Conservation (phyloP, 2,888 invertebrate genomes). For the Calameuta idolon region DNA sequence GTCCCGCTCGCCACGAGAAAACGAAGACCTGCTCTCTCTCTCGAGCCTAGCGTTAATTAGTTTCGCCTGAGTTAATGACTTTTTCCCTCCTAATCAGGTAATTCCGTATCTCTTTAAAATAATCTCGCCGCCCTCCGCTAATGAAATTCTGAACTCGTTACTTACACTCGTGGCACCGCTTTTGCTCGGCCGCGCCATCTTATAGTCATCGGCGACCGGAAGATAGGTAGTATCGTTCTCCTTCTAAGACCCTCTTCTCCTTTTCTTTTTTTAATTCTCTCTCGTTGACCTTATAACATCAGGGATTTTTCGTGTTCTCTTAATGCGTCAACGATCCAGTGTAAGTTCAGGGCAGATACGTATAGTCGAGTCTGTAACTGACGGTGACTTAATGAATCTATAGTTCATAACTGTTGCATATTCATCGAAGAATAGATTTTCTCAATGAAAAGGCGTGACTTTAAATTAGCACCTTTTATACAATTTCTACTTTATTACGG, state of each 20-base stretch:
- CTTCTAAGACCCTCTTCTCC: background rate
- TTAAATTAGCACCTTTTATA: background rate
- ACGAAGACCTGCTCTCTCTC: constrained; percentile 8
- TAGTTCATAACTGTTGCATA: background rate
- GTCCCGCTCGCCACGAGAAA: constrained; percentile 10
- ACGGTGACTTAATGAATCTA: background rate
- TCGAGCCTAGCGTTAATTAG: constrained; percentile 66
- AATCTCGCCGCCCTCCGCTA: constrained; percentile 67
- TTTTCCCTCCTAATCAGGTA: constrained; percentile 68
- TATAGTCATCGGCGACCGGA: background rate
- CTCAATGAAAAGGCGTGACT: background rate
- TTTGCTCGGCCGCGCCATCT: background rate
- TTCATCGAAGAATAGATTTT: background rate
- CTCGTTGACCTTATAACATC: background rate
- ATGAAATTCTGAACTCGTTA: constrained; percentile 68
- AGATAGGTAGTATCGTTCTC: background rate
- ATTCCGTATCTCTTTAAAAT: constrained; percentile 69
- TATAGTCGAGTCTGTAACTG: background rate
- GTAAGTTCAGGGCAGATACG: background rate
- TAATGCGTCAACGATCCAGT: background rate
- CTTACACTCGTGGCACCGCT: constrained; percentile 58
- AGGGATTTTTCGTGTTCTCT: background rate
- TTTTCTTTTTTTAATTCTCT: background rate
- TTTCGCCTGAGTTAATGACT: constrained; percentile 68
- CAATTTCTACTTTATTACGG: background rate